Evolutionary conservation across 2,888 invertebrate species (phyloP).

Genomic region (Cheilosia grossa): DNA sequence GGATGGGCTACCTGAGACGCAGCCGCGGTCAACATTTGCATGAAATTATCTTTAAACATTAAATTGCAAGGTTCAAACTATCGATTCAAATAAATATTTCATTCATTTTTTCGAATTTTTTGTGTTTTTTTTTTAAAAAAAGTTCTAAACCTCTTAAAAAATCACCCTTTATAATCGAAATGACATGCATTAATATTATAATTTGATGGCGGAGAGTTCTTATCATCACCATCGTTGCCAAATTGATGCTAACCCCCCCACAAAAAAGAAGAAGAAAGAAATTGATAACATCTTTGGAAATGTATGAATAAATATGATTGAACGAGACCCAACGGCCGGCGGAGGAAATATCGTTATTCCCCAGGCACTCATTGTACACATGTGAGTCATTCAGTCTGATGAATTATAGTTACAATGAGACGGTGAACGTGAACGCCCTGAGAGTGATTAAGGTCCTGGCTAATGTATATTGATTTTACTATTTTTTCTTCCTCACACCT

Average conservation of each 20-base stretch:
- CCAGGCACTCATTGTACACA: slow-evolving; percentile 1
- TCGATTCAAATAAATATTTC: too few relatives aligned
- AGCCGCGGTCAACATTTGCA: too few relatives aligned
- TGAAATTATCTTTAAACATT: too few relatives aligned
- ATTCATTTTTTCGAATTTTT: too few relatives aligned
- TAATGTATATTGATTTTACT: slow-evolving; percentile 55
- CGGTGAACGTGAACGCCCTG: slow-evolving; percentile 2
- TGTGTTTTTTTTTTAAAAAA: too few relatives aligned
- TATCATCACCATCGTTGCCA: slow-evolving; percentile 11
- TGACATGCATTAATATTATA: slow-evolving; percentile 66
- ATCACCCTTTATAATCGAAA: slow-evolving; percentile 53
- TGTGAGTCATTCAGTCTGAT: slow-evolving; percentile 15
- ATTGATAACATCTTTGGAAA: slow-evolving; percentile 30
- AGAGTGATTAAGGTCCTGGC: slow-evolving; percentile 45
- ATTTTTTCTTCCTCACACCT: slow-evolving; percentile 37
- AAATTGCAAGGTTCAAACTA: too few relatives aligned
- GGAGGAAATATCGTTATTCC: not conserved
- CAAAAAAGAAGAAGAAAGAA: not conserved
- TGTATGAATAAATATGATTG: slow-evolving; percentile 13
- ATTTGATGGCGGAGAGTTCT: slow-evolving; percentile 40
- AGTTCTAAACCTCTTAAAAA: too few relatives aligned
- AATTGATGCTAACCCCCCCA: slow-evolving; percentile 32
- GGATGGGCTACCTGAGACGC: too few relatives aligned
- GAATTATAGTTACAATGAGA: not conserved
- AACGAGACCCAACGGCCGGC: not conserved